Evolutionary conservation across 2,113 vertebrate species (phyloP), one percentile per base, ranked within the genome.

Genomic region (Enhydra lutris): DNA sequence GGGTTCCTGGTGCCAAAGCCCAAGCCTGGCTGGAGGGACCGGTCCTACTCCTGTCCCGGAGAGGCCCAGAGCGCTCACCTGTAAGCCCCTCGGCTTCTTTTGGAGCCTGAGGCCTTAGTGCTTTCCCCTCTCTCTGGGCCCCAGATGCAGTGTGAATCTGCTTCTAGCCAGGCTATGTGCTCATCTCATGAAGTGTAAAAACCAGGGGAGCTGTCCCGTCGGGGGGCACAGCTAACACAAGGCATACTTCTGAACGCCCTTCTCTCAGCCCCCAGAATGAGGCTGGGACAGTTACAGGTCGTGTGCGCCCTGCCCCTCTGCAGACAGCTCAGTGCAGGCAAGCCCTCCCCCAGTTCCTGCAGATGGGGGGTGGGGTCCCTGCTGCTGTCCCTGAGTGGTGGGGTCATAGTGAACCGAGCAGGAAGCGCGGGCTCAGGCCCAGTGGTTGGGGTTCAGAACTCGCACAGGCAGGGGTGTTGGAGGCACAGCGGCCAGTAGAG

Each of bases 401-500:
- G 24, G 45, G 11, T 52, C 78, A 3, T 63, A 24, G 36, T 24
- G 6, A 12, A n/a, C 21, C 36, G 4, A 29, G 34, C 14, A 11
- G n/a, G 36, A 57, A 45, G 6, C 3, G 0, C 14, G 50, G 61
- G 34, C 79, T 24, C 4, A 31, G 13, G 76, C 76, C n/a, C 59
- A 23, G 47, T 1, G 34, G 78, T 3, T 34, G 78, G 78, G 47
- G 23, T 36, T 23, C 61, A 81, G 61, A 52, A 24, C 78, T 39
- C 24, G 12, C 14, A 1, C 0, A 18, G 45, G 29, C 17, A 8
- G 4, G 9, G 74, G 45, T 42, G 5, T 63, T 1, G 42, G 26
- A 39, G 18, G n/a, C 1, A 5, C 6, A 2, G 23, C 67, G 1
- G 13, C 67, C 4, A 14, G 45, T 7, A 4, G 24, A 34, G 87